Percentiles rank a stretch among this genome's conserved stretches.
phyloP scores from a whole-genome alignment of 2,113 vertebrate genomes.

The Rafetus swinhoei region DNA sequence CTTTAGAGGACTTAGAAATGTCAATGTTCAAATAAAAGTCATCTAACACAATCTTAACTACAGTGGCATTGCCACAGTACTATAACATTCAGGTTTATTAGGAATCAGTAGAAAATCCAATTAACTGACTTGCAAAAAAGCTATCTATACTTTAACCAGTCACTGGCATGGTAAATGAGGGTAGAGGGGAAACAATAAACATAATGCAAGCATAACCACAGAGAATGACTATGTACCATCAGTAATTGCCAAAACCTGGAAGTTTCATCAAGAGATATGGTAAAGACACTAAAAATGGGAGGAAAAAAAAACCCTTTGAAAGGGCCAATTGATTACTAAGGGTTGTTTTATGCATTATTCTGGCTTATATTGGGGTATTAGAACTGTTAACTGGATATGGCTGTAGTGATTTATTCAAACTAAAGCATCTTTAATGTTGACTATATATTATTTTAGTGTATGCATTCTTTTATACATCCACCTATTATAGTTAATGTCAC shows the following conservation, averaged over 20 bases:
- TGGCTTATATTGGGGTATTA: slow-evolving; percentile 29
- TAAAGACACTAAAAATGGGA: slow-evolving; percentile 2
- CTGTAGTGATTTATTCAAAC: slow-evolving; percentile 37
- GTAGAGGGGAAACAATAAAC: slow-evolving; percentile 27
- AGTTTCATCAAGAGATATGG: slow-evolving; percentile 7
- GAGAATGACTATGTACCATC: slow-evolving; percentile 14
- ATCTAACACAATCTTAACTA: background rate
- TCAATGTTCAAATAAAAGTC: background rate
- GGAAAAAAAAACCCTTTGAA: slow-evolving; percentile 1
- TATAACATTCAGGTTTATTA: background rate
- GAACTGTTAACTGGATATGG: background rate
- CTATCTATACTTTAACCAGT: background rate
- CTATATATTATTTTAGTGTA: slow-evolving; percentile 39
- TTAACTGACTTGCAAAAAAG: background rate
- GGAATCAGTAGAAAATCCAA: background rate
- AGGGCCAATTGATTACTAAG: background rate
- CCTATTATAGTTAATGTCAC: too few species aligned
- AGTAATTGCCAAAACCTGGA: slow-evolving; percentile 25
- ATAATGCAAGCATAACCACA: background rate
- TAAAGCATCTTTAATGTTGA: slow-evolving; percentile 22
- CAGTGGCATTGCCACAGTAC: background rate
- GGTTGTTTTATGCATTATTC: background rate
- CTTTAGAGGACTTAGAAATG: background rate
- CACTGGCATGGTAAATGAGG: background rate
- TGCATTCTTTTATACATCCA: slow-evolving; percentile 20